phyloP scores from a whole-genome alignment of 2,797 vertebrate genomes.

The Cetoscarus ocellatus region DNA sequence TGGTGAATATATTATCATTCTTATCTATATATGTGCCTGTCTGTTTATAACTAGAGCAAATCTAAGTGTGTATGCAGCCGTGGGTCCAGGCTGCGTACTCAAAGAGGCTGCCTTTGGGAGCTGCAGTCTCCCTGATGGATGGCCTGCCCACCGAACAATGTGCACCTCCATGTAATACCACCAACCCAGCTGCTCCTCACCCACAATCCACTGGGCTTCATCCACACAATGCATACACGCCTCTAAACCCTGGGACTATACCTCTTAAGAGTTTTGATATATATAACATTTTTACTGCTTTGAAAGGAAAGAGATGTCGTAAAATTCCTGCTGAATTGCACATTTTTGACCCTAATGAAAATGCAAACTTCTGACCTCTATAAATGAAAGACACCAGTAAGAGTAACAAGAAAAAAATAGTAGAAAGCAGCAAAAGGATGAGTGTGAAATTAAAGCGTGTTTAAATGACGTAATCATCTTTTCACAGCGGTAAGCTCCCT shows the following conservation, averaged over 20 bases:
- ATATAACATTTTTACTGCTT: constrained; percentile 14
- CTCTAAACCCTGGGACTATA: constrained; percentile 34
- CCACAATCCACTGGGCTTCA: constrained; percentile 42
- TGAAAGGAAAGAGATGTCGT: constrained; percentile 18
- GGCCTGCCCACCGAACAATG: constrained; percentile 45
- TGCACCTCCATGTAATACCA: constrained; percentile 53
- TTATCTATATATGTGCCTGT: constrained; percentile 2
- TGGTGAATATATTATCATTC: not conserved
- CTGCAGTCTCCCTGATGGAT: constrained; percentile 77
- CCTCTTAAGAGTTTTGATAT: constrained; percentile 28
- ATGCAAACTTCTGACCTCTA: constrained; percentile 22
- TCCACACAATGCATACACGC: constrained; percentile 32
- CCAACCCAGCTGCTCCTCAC: constrained; percentile 60
- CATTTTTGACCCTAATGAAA: constrained; percentile 29
- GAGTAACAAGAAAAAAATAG: constrained; percentile 1
- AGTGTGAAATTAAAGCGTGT: constrained; percentile 6
- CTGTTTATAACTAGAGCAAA: constrained; percentile 57
- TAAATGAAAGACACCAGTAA: constrained; percentile 8
- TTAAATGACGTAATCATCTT: not conserved
- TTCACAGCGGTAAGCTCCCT: constrained; percentile 11
- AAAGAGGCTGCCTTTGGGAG: constrained; percentile 63
- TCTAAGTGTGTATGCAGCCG: constrained; percentile 39
- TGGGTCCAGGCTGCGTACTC: constrained; percentile 37
- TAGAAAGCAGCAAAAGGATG: not conserved
- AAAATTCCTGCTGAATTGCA: constrained; percentile 19